A percentile compares a stretch with the other conserved stretches of the same genome.
phyloP scores from a whole-genome alignment of 64 coral and sea anemone species.

The Montipora cactus region DNA sequence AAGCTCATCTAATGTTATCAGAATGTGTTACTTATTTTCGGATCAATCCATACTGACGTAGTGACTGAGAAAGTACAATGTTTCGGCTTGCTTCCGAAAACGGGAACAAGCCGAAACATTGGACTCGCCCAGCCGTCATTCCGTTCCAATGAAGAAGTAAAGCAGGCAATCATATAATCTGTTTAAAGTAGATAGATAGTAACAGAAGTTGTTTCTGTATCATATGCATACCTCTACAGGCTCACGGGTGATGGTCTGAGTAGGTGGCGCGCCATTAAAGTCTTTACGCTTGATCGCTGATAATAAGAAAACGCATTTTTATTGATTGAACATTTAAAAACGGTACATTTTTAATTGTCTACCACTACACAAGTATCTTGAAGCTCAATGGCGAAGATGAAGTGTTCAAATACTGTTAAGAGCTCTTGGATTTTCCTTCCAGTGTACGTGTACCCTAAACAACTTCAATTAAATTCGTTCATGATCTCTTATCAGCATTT shows the following conservation, averaged over 20 bases:
- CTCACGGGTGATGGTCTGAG: neutral
- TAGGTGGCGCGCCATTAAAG: neutral
- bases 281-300: neutral
- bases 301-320: too few species aligned
- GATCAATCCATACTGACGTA: neutral
- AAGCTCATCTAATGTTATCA: too few species aligned
- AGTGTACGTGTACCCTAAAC: too few species aligned
- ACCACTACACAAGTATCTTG: too few species aligned
- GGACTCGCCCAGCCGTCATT: neutral
- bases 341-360: too few species aligned
- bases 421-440: too few species aligned
- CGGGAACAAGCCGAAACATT: constrained; percentile 9
- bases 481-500: too few species aligned
- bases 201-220: neutral
- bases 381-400: too few species aligned
- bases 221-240: neutral
- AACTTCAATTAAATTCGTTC: too few species aligned
- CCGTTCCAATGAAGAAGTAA: neutral
- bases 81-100: neutral
- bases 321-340: too few species aligned
- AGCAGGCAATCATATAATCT: neutral
- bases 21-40: neutral
- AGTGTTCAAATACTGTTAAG: too few species aligned
- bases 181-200: neutral
- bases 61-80: neutral